Evolutionary conservation across 2,113 vertebrate genomes (phyloP).

Genomic region (Salvelinus alpinus): DNA sequence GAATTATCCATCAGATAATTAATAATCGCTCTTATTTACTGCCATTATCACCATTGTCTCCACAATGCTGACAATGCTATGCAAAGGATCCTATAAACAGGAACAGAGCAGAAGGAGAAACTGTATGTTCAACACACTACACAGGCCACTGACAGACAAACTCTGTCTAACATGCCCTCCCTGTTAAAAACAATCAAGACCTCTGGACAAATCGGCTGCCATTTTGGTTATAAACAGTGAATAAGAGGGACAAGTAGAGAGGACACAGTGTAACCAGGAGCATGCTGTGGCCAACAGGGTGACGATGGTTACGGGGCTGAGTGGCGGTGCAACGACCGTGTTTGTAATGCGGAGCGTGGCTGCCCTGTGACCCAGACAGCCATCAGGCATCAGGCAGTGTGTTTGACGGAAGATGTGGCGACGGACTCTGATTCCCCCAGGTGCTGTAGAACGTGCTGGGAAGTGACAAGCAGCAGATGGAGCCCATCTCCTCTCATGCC

Average conservation of each 20-base stretch:
- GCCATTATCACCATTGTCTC: neutral
- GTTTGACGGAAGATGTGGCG: constrained; percentile 44
- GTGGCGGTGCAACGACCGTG: too few species aligned
- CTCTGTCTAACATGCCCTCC: too few species aligned
- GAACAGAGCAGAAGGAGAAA: neutral
- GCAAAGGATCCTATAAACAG: neutral
- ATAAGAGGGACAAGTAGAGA: neutral
- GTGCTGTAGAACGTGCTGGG: constrained; percentile 78
- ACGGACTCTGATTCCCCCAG: constrained; percentile 79
- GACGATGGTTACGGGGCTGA: too few species aligned
- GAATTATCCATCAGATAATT: constrained; percentile 10
- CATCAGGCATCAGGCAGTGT: neutral
- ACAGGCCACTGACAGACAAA: too few species aligned
- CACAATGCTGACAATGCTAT: neutral
- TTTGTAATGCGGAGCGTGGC: too few species aligned
- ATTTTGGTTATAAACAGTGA: neutral
- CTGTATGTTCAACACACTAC: too few species aligned
- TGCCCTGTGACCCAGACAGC: neutral
- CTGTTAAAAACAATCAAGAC: too few species aligned
- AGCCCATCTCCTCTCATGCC: constrained; percentile 78
- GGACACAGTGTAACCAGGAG: neutral
- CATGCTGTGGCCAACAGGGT: too few species aligned
- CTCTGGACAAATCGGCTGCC: too few species aligned
- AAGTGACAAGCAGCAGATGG: constrained; percentile 85
- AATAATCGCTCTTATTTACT: neutral